A percentile compares a stretch with the other conserved stretches of the same genome.
phyloP scores from a whole-genome alignment of 2,888 invertebrate genomes.

The Microctonus brassicae region DNA sequence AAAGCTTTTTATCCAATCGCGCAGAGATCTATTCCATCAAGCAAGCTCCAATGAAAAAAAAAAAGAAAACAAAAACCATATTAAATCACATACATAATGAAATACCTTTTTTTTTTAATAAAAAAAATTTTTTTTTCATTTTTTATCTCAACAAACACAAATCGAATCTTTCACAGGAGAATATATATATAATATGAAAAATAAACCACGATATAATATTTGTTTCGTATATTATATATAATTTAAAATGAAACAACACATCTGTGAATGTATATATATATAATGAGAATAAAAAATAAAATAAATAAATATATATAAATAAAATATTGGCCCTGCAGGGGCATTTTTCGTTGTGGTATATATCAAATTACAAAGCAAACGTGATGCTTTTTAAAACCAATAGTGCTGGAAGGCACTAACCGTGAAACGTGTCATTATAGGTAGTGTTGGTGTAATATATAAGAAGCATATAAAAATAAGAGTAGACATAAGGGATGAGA shows the following conservation, averaged over 20 bases:
- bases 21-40: no score
- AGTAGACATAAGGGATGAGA: conserved; percentile 35
- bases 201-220: neutral
- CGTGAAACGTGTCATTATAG: conserved; percentile 65
- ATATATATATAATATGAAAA: neutral
- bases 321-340: conserved; percentile 1
- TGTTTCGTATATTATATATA: conserved; percentile 2
- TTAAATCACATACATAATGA: neutral
- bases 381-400: conserved; percentile 58
- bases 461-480: neutral
- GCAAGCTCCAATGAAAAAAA: neutral
- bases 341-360: neutral
- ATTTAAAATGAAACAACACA: neutral
- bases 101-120: neutral
- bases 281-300: neutral
- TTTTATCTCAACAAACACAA: neutral
- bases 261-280: no score
- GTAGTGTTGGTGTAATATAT: conserved; percentile 34
- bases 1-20: conserved; percentile 2
- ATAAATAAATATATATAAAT: neutral
- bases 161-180: neutral
- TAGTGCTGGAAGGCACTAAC: conserved; percentile 53
- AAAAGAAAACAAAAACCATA: neutral
- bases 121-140: neutral
- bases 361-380: conserved; percentile 66